Evolutionary conservation across 2,888 invertebrate species (phyloP).

Genomic region (Melangyna quadrimaculata): DNA sequence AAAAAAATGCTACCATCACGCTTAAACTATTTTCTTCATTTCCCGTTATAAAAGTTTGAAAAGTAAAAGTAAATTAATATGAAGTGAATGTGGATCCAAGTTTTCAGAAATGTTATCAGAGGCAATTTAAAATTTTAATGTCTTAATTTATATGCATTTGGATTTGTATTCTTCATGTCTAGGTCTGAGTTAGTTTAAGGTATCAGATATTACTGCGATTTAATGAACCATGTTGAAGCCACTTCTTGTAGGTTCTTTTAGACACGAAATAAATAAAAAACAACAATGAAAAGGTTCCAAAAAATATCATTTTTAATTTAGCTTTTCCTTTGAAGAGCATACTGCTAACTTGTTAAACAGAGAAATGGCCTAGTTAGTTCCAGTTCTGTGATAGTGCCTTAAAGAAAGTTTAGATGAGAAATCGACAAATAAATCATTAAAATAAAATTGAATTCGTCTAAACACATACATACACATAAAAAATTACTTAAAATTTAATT

Average conservation of each 20-base stretch:
- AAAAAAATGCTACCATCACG: background rate
- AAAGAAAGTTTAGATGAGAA: slow-evolving; percentile 58
- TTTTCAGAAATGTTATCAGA: background rate
- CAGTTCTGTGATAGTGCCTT: slow-evolving; percentile 1
- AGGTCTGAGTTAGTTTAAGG: background rate
- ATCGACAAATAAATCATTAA: slow-evolving; percentile 45
- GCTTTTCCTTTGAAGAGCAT: background rate
- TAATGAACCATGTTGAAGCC: background rate
- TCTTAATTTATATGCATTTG: background rate
- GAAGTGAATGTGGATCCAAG: slow-evolving; percentile 28
- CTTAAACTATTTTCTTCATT: background rate
- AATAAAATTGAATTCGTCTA: slow-evolving; percentile 11
- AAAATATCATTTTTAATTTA: background rate
- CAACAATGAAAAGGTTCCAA: background rate
- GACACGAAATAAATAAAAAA: background rate
- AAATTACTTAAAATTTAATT: too few species aligned
- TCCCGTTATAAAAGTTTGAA: slow-evolving; percentile 33
- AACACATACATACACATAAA: background rate
- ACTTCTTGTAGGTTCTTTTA: background rate
- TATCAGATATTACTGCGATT: background rate
- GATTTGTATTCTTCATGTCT: background rate
- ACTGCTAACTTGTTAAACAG: background rate
- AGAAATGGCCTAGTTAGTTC: slow-evolving; percentile 26
- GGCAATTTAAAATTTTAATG: background rate
- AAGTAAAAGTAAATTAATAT: slow-evolving; percentile 45